Percentiles rank a stretch among this genome's conserved stretches.
phyloP scores from a whole-genome alignment of 2,113 vertebrate genomes.

The Ranitomeya imitator region DNA sequence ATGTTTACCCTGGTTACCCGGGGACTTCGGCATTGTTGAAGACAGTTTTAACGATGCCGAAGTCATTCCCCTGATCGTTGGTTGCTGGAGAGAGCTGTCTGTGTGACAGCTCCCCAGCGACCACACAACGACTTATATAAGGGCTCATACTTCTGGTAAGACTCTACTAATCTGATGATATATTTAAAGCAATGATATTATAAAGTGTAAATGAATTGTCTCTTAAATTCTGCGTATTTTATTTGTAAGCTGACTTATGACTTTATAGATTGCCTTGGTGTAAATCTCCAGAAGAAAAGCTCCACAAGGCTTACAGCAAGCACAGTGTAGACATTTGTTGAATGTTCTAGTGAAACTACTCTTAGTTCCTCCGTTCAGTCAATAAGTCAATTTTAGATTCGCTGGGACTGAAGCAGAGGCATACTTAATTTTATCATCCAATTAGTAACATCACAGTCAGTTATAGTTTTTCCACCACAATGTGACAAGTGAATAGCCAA shows the following conservation, averaged over 20 bases:
- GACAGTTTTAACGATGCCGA: no score
- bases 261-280: background rate
- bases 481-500: background rate
- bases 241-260: no score
- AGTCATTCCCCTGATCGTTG: no score
- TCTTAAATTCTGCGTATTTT: background rate
- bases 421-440: constrained; percentile 10
- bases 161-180: background rate
- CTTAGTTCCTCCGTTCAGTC: background rate
- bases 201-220: background rate
- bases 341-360: background rate
- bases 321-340: background rate
- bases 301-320: background rate
- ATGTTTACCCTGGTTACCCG: no score
- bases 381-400: constrained; percentile 34
- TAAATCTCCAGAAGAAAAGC: background rate
- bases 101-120: no score
- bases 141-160: no score
- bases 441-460: constrained; percentile 37
- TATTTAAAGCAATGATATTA: background rate
- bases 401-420: background rate
- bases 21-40: no score
- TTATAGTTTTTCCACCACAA: constrained; percentile 24
- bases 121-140: no score
- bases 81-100: no score